Base-by-base conservation (phyloP, 2,888 invertebrate species). In the Thalpophila matura region DNA sequence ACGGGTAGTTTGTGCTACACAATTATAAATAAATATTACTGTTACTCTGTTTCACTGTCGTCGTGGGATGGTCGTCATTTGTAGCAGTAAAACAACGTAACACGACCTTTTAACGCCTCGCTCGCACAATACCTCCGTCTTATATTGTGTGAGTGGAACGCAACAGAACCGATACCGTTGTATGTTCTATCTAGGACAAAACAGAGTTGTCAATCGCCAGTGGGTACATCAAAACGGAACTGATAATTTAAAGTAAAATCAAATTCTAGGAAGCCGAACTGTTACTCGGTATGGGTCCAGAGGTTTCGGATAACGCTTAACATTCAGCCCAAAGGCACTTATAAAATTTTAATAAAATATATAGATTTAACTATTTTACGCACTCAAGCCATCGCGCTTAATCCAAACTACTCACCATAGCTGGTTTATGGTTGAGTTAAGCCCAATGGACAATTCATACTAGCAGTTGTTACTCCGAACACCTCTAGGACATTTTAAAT, bases 321-420 rank as follows among this genome's bases (percentile, higher is more conserved):
- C 27, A 18, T 22, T 14, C 62, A 29, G 55, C 74, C 74, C 60
- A 61, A 57, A 70, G 74, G 70, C 70, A 70, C 69, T 68, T 67
- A 22, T 4, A 68, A 74, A 70, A 68, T 27, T 38, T n/a, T 70
- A 47, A 46, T 37, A 70, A 74, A 70, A 74, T 70, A 70, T 51
- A 27, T 16, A 16, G 6, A 49, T 73, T 37, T 38, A 14, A 60
- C 74, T 6, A 26, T 67, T 26, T 6, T 1, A 24, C 27, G 0
- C 51, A 1, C 6, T 40, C 74, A 6, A 27, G 24, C 53, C 54
- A 14, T 24, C 9, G 6, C 9, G 37, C 46, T 18, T 18, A 37
- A 37, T 4, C 22, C 46, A 54, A 49, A 20, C 38, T 26, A 31
- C 29, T 14, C n/a, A 40, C 56, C 46, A 46, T 47, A 1, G 1